Evolutionary conservation across 1,140 invertebrate species (phyloP).

Genomic region (Tetragnatha versicolor): DNA sequence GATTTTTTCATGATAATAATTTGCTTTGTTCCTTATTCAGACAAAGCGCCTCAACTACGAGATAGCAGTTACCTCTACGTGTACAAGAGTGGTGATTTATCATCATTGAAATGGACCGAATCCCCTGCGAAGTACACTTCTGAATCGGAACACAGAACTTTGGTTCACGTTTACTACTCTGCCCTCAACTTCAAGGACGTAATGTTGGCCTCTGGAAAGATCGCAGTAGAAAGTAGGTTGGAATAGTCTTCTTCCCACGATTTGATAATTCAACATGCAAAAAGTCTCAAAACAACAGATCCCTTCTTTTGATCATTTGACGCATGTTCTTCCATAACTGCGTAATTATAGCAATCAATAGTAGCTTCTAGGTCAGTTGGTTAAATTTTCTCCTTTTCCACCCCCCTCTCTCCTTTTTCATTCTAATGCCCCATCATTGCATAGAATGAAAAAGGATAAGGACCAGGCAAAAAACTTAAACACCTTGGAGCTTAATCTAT

Average conservation of each 20-base stretch:
- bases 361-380: too few relatives aligned
- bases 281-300: too few relatives aligned
- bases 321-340: not conserved
- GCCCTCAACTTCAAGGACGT: constrained; percentile 97
- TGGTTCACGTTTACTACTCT: constrained; percentile 83
- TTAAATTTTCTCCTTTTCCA: too few relatives aligned
- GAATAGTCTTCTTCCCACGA: not conserved
- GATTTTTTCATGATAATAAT: too few relatives aligned
- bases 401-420: too few relatives aligned
- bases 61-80: constrained; percentile 31
- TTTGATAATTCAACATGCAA: not conserved
- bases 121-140: constrained; percentile 72
- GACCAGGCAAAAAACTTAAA: too few relatives aligned
- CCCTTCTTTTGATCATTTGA: not conserved
- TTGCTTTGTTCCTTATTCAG: too few relatives aligned
- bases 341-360: not conserved
- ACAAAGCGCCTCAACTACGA: not conserved
- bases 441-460: too few relatives aligned
- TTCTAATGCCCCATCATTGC: too few relatives aligned
- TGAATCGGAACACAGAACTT: constrained; percentile 46
- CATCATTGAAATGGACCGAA: constrained; percentile 93
- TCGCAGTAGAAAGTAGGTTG: constrained; percentile 83
- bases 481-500: too few relatives aligned
- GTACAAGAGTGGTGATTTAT: constrained; percentile 84
- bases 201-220: constrained; percentile 95